A percentile compares a stretch with the other conserved stretches of the same genome.
Conservation (phyloP, 2,888 invertebrate species). For the Empis livida region DNA sequence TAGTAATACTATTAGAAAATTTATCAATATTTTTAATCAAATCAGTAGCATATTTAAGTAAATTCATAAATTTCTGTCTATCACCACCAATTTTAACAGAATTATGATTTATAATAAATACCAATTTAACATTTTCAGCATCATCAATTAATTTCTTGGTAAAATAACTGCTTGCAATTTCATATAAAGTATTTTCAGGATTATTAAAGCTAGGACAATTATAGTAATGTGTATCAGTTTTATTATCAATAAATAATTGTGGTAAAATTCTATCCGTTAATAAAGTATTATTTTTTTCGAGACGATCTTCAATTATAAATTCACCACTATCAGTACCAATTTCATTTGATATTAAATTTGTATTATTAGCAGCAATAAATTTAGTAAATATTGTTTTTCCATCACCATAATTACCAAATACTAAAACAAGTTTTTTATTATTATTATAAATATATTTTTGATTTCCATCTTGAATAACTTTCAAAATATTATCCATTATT, state of each 20-base stretch:
- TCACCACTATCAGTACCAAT: conserved; percentile 4
- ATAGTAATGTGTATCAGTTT: conserved; percentile 4
- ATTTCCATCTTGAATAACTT: not conserved
- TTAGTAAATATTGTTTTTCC: not conserved
- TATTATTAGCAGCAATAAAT: not conserved
- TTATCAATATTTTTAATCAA: conserved; percentile 7
- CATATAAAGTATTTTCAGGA: conserved; percentile 9
- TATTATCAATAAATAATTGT: conserved; percentile 4
- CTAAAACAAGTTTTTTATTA: not conserved
- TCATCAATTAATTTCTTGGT: conserved; percentile 10
- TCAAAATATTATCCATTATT: not conserved
- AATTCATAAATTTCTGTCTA: conserved; percentile 7
- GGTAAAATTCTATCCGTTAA: conserved; percentile 5
- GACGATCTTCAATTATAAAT: conserved; percentile 2
- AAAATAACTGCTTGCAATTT: conserved; percentile 11
- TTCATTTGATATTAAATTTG: conserved; percentile 4
- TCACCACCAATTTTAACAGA: conserved; percentile 7
- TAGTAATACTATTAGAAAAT: conserved; percentile 6
- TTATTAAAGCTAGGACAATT: conserved; percentile 15
- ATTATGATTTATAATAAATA: conserved; percentile 9
- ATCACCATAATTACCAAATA: not conserved
- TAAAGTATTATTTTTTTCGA: not conserved
- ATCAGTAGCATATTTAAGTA: conserved; percentile 6
- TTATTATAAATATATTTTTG: not conserved
- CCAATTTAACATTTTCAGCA: conserved; percentile 9